Percentiles rank a stretch among this genome's conserved stretches.
phyloP scores from a whole-genome alignment of 1,140 invertebrate species.

The Adoxophyes honmai region DNA sequence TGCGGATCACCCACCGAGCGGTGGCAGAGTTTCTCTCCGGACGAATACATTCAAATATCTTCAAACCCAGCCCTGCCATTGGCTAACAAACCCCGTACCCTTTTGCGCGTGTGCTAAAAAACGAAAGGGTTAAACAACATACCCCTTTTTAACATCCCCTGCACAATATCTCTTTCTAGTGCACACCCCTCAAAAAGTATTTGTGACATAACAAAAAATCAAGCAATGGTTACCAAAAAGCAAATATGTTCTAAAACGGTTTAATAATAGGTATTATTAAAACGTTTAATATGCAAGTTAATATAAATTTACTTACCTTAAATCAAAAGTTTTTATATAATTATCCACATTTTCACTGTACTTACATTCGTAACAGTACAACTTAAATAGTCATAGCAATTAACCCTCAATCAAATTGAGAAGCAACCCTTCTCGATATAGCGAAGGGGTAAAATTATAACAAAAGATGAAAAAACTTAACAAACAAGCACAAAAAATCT shows the following conservation, averaged over 20 bases:
- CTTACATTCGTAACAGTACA: background rate
- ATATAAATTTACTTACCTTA: background rate
- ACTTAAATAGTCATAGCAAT: background rate
- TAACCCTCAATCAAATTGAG: background rate
- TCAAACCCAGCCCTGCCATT: constrained; percentile 54
- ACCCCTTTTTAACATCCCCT: constrained; percentile 58
- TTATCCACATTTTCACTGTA: background rate
- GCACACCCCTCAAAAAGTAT: background rate
- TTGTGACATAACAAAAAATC: background rate
- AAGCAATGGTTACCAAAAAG: background rate
- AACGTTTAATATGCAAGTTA: background rate
- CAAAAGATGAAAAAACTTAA: background rate
- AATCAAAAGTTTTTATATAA: background rate
- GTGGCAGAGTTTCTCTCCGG: constrained; percentile 25
- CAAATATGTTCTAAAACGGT: background rate
- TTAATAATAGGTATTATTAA: background rate
- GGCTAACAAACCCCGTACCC: constrained; percentile 55
- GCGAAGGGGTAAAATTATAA: constrained; percentile 1
- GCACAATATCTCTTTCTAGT: constrained; percentile 49
- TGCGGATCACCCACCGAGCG: constrained; percentile 32
- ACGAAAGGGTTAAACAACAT: constrained; percentile 65
- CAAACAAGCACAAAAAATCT: background rate
- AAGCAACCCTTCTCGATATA: background rate
- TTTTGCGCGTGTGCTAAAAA: constrained; percentile 74
- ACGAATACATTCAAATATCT: constrained; percentile 59